Conservation (phyloP, 1,140 invertebrate genomes). For the Philopotamus ludificatus region DNA sequence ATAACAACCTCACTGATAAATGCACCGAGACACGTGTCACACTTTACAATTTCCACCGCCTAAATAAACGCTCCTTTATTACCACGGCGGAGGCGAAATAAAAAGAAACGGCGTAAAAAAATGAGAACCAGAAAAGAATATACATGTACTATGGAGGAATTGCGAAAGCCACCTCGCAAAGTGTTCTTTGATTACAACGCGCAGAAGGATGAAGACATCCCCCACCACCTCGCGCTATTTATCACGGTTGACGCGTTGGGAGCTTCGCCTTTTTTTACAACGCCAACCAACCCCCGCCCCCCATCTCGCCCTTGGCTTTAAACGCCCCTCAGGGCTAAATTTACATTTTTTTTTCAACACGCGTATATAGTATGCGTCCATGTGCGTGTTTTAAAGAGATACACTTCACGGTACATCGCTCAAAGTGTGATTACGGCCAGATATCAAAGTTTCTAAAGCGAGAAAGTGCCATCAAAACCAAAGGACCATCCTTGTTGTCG, state of each 20-base stretch:
- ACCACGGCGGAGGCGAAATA: too few relatives aligned
- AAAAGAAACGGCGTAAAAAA: too few relatives aligned
- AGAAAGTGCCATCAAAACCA: neutral
- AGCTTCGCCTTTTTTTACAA: neutral
- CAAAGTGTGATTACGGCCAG: constrained; percentile 11
- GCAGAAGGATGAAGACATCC: constrained; percentile 2
- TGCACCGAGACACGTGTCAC: neutral
- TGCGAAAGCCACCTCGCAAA: neutral
- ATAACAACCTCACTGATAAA: too few relatives aligned
- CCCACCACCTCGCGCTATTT: constrained; percentile 6
- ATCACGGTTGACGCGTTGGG: neutral
- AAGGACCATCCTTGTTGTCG: neutral
- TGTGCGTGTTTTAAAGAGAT: neutral
- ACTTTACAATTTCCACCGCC: neutral
- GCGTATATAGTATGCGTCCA: neutral
- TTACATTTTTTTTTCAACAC: constrained; percentile 14
- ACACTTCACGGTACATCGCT: constrained; percentile 2
- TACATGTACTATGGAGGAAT: neutral
- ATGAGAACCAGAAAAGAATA: too few relatives aligned
- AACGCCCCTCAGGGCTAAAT: constrained; percentile 5
- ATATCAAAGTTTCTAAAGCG: neutral
- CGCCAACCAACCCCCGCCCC: neutral
- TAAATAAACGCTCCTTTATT: constrained; percentile 22
- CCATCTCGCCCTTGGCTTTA: neutral
- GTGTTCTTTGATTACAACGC: constrained; percentile 21